Evolutionary conservation across 1,140 invertebrate genomes (phyloP).

Genomic region (Heliconius melpomene): DNA sequence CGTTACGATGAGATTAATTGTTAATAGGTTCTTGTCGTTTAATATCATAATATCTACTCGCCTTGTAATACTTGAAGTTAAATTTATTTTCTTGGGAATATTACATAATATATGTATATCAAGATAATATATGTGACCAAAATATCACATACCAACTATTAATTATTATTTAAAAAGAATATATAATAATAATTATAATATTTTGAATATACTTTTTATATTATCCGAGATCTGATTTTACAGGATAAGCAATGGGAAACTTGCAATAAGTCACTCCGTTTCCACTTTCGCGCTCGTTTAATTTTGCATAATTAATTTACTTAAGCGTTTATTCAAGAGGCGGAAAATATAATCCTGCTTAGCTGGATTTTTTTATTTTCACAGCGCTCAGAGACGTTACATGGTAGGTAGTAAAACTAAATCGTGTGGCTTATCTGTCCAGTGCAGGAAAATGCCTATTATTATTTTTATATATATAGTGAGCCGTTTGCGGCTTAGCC

Average conservation of each 20-base stretch:
- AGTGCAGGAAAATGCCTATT: background rate
- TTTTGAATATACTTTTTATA: background rate
- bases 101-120: too few species aligned
- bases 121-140: too few species aligned
- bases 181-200: background rate
- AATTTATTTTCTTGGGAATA: too few species aligned
- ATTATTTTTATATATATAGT: too few species aligned
- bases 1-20: too few species aligned
- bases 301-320: conserved; percentile 12
- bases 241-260: background rate
- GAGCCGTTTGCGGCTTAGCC: too few species aligned
- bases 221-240: background rate
- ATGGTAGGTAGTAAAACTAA: background rate
- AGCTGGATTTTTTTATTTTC: background rate
- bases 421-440: background rate
- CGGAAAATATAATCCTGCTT: background rate
- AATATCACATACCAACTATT: too few species aligned
- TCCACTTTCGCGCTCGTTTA: conserved; percentile 1
- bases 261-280: background rate
- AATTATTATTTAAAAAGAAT: background rate
- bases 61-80: too few species aligned
- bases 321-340: conserved; percentile 10
- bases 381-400: background rate
- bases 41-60: too few species aligned
- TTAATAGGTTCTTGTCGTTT: too few species aligned